A percentile compares a stretch with the other conserved stretches of the same genome.
Conservation (phyloP, 2,888 invertebrate species). For the Drosophila mimetica region DNA sequence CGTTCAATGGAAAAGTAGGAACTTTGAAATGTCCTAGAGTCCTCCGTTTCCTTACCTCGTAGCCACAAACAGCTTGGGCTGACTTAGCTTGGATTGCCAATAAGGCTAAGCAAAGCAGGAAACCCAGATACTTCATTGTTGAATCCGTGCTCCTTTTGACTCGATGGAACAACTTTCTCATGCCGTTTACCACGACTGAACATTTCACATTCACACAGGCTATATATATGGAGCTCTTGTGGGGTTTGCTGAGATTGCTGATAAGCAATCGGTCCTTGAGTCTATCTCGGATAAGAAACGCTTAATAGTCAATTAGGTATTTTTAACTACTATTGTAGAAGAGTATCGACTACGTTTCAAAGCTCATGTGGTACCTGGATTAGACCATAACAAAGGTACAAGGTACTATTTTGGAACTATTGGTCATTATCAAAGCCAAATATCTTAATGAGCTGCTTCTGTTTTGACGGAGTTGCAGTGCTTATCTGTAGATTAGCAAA, state of each 20-base stretch:
- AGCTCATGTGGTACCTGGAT: background rate
- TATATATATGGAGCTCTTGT: too few relatives aligned
- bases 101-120: constrained; percentile 27
- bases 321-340: background rate
- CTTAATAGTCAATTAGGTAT: constrained; percentile 20
- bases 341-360: background rate
- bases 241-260: background rate
- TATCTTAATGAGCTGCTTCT: constrained; percentile 35
- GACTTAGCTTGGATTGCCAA: constrained; percentile 23
- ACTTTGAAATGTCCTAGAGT: background rate
- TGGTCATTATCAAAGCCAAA: background rate
- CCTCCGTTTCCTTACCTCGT: constrained; percentile 14
- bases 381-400: too few relatives aligned
- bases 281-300: constrained; percentile 12
- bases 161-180: too few relatives aligned
- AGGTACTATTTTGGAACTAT: background rate
- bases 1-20: fast-evolving
- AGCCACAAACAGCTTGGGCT: constrained; percentile 53
- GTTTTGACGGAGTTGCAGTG: constrained; percentile 23
- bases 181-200: constrained; percentile 1
- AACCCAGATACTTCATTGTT: constrained; percentile 25
- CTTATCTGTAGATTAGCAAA: constrained; percentile 21
- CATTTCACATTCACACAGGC: background rate
- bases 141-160: too few relatives aligned
- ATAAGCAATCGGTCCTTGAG: constrained; percentile 29